Base-by-base conservation (phyloP, 1,140 invertebrate species). In the Drosophila ogumai region DNA sequence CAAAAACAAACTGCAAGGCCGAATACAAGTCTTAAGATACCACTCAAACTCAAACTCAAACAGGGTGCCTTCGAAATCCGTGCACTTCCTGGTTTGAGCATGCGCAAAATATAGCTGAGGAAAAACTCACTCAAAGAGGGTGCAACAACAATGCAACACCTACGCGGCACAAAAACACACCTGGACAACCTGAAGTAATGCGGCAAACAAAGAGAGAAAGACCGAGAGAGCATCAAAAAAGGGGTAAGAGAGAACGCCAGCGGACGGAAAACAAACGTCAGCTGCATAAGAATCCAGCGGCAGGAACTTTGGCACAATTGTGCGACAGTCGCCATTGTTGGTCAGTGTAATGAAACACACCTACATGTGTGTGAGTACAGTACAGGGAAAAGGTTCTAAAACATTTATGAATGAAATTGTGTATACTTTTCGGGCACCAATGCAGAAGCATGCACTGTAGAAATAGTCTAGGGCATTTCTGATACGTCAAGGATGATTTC, bases 351-450 rank as follows among this genome's bases (percentile, higher is more conserved):
- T 43, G 61, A 28, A 52, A 65, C 61, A 74, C 75, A 73, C 56
- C 47, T 44, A 34, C 66, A 60, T 44, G 36, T 52, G 59, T 44
- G 32, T 49, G 41, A 54, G 59, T 36, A 49, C 32, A 22, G 55
- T 43, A 41, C 40, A 43, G 28, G 28, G 57, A 40, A 71, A 65
- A 40, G 58, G 57, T 44, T 75, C 87, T 71, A 87, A 87, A 55
- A 87, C 76, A 87, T 86, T 87, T 76, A 86, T 86, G 71, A 86
- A 85, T 86, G 81, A 81, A 81, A 74, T 81, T 65, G 80, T 59
- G 57, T 72, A 61, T 64, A 72, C 58, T 66, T 74, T 74, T 74
- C 22, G 41, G 49, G 46, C 54, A 43, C 43, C 58, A 28, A 17
- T 36, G 43, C 65, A 56, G 25, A 34, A 60, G 19, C 3, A 17